phyloP scores from a whole-genome alignment of 2,113 vertebrate genomes.

The Passer montanus region DNA sequence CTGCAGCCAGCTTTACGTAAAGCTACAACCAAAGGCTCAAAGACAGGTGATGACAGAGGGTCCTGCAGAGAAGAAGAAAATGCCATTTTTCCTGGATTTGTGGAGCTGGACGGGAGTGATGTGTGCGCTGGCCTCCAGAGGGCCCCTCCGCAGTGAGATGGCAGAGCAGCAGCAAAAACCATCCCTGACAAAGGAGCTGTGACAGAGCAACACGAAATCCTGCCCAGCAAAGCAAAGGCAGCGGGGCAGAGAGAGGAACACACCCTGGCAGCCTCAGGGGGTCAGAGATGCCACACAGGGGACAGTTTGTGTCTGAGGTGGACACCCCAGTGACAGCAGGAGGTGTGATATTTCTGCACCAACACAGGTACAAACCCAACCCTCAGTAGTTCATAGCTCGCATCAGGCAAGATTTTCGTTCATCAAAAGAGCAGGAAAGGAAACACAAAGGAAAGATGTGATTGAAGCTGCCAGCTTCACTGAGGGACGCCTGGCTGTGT shows the following conservation, averaged over 20 bases:
- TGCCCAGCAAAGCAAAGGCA: fast-evolving
- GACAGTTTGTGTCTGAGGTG: fast-evolving
- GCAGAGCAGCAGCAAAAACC: not conserved
- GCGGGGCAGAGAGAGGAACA: fast-evolving
- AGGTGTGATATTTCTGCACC: not conserved
- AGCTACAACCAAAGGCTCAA: not conserved
- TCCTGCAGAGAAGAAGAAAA: not conserved
- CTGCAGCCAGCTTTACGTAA: not conserved
- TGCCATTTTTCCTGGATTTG: fast-evolving
- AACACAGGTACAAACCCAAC: not conserved
- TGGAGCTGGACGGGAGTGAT: not conserved
- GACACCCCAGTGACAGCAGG: not conserved
- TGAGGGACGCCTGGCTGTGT: not conserved
- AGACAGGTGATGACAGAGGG: not conserved
- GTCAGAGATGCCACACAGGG: fast-evolving
- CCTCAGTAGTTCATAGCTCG: fast-evolving
- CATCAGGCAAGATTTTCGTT: not conserved
- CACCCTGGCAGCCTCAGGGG: fast-evolving
- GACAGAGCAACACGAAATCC: not conserved
- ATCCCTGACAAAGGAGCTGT: not conserved
- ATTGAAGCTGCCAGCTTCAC: fast-evolving
- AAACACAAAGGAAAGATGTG: not conserved
- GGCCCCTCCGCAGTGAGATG: not conserved
- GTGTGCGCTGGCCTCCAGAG: slow-evolving; percentile 33
- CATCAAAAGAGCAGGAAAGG: no score